Percentiles rank a stretch among this genome's conserved stretches.
phyloP scores from a whole-genome alignment of 2,797 vertebrate species.

The Galagoides demidoff region DNA sequence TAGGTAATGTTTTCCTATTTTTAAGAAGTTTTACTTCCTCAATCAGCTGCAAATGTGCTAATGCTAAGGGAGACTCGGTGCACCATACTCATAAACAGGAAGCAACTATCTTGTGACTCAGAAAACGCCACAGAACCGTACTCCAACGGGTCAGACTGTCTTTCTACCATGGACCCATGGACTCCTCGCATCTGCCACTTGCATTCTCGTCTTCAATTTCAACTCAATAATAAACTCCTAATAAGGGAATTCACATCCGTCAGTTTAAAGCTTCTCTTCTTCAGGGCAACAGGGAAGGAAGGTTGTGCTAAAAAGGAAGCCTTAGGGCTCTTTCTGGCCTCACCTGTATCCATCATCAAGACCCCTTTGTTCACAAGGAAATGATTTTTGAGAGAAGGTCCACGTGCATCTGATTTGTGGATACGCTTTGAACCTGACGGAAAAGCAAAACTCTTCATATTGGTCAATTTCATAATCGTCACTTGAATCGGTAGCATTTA shows the following conservation, averaged over 20 bases:
- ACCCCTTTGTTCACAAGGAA: conserved; percentile 84
- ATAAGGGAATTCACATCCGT: background rate
- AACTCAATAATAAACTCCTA: background rate
- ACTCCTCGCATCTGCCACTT: background rate
- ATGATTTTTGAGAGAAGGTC: conserved; percentile 87
- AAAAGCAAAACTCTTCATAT: conserved; percentile 88
- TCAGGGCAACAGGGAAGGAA: background rate
- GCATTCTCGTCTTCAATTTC: background rate
- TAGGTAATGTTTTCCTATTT: conserved; percentile 38
- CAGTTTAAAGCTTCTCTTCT: background rate
- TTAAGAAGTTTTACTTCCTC: conserved; percentile 70
- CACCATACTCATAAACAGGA: conserved; percentile 27
- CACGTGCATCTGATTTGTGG: conserved; percentile 91
- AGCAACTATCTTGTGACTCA: conserved; percentile 51
- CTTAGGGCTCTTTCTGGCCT: background rate
- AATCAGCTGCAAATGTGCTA: background rate
- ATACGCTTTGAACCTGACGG: conserved; percentile 90
- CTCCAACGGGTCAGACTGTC: background rate
- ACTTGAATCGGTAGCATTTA: conserved; percentile 87
- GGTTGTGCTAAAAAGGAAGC: background rate
- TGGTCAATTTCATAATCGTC: conserved; percentile 85
- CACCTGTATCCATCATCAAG: conserved; percentile 87
- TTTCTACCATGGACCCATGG: background rate
- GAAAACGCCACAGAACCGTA: background rate
- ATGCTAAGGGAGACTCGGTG: background rate